Base-by-base conservation (phyloP, 2,797 vertebrate genomes). In the Dromococcyx pavoninus region DNA sequence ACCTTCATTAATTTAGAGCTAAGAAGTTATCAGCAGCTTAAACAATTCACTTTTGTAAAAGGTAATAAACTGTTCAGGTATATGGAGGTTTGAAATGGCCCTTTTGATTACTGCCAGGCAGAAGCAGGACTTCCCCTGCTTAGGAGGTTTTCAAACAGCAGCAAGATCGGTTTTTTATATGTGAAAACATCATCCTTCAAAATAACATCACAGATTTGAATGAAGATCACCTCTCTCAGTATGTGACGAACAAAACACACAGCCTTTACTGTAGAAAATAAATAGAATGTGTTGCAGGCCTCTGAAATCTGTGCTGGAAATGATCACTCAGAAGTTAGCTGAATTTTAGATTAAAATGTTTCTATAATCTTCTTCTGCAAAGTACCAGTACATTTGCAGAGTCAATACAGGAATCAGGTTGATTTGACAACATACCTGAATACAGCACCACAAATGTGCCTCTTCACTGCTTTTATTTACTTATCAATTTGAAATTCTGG, bases 221-320 rank as follows among this genome's bases (percentile, higher is more conserved):
- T 61, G 33, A 74, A 74, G 53, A 66, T 50, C 28, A 60, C 67
- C 57, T 89, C 64, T 93, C 58, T 71, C 19, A 50, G 71, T 62
- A 33, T 1, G 2, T 76, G 89, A 95, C 72, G 75, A 92, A 92
- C 9, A 56, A 73, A 79, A 53, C 25, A 78, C 66, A 41, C 15
- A 79, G 69, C n/a, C 70, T 79, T 92, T 57, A 41, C 56, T 66
- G 70, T 51, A 94, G 88, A 96, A 94, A 95, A 94, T 54, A 93
- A 95, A 77, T 4, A 13, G 12, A 88, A 71, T 13, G 41, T 93
- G 41, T 87, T 91, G 69, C 67, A 94, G 41, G 44, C 19, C 50
- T 79, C 27, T 41, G 12, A 35, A 58, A n/a, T 43, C 64, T 56
- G 70, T 44, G 53, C 78, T 80, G 85, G 60, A 76, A 93, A 80